A percentile compares a stretch with the other conserved stretches of the same genome.
phyloP scores from a whole-genome alignment of 53 echinoderm and acorn worm species.

The Temnopleurus reevesii region DNA sequence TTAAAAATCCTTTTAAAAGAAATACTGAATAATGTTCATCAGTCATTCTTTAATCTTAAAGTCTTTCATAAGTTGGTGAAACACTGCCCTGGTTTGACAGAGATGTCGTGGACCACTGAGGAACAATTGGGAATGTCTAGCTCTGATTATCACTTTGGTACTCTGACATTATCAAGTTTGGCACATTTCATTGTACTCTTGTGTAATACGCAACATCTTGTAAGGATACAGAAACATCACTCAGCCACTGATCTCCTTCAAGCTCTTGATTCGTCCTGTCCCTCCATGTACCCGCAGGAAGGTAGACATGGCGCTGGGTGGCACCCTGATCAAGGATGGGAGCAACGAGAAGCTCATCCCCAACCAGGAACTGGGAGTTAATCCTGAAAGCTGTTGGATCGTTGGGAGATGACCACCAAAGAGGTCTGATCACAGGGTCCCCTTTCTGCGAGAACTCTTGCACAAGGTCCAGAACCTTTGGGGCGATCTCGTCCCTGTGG shows the following conservation, averaged over 20 bases:
- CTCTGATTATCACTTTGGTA: too few relatives aligned
- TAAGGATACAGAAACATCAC: conserved; percentile 5
- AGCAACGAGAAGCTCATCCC: conserved; percentile 80
- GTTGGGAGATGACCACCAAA: conserved; percentile 75
- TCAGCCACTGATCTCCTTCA: conserved; percentile 25
- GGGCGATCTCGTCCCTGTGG: conserved; percentile 64
- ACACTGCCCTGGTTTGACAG: too few relatives aligned
- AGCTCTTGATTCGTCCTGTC: background rate
- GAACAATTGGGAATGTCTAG: too few relatives aligned
- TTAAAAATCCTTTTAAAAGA: too few relatives aligned
- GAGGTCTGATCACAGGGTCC: conserved; percentile 75
- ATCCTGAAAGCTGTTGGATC: conserved; percentile 60
- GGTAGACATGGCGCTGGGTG: conserved; percentile 71
- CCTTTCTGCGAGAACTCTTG: conserved; percentile 54
- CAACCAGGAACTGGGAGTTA: conserved; percentile 88
- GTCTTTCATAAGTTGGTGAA: too few relatives aligned
- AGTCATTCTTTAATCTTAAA: too few relatives aligned
- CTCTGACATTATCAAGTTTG: background rate
- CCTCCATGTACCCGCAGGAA: conserved; percentile 82
- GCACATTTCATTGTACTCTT: background rate
- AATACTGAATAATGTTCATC: too few relatives aligned
- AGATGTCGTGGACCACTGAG: too few relatives aligned
- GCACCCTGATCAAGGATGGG: conserved; percentile 69
- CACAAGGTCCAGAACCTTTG: conserved; percentile 48
- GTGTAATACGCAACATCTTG: conserved; percentile 39